A percentile compares a stretch with the other conserved stretches of the same genome.
Conservation (phyloP, 2,113 vertebrate species). For the Sus scrofa region DNA sequence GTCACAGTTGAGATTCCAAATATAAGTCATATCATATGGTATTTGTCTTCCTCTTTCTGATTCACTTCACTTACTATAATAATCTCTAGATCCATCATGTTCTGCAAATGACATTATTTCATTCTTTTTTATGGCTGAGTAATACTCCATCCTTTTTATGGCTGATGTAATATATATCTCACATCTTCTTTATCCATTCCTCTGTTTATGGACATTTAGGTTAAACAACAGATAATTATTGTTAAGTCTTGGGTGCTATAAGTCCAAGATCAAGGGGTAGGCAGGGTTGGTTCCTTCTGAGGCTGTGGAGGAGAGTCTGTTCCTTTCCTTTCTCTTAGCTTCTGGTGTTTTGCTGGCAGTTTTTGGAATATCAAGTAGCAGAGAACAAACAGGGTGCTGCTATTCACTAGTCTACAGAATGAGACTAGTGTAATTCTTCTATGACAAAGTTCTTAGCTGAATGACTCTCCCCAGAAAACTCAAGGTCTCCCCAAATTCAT, state of each 20-base stretch:
- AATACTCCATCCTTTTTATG: background rate
- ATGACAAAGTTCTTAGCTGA: background rate
- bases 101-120: background rate
- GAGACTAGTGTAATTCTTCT: background rate
- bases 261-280: background rate
- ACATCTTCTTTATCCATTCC: rapidly evolving
- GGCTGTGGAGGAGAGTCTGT: background rate
- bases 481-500: background rate
- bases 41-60: background rate
- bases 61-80: background rate
- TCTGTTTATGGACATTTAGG: background rate
- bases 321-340: background rate
- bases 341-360: background rate
- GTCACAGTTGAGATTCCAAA: background rate
- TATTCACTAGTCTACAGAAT: background rate
- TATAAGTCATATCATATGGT: background rate
- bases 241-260: background rate
- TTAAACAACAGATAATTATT: background rate
- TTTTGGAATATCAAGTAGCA: background rate
- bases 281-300: background rate
- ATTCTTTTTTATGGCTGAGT: background rate
- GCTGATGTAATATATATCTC: background rate
- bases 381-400: background rate
- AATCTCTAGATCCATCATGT: too few species aligned
- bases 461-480: background rate